A percentile compares a stretch with the other conserved stretches of the same genome.
Conservation (phyloP, 2,113 vertebrate species). For the Anguilla rostrata region DNA sequence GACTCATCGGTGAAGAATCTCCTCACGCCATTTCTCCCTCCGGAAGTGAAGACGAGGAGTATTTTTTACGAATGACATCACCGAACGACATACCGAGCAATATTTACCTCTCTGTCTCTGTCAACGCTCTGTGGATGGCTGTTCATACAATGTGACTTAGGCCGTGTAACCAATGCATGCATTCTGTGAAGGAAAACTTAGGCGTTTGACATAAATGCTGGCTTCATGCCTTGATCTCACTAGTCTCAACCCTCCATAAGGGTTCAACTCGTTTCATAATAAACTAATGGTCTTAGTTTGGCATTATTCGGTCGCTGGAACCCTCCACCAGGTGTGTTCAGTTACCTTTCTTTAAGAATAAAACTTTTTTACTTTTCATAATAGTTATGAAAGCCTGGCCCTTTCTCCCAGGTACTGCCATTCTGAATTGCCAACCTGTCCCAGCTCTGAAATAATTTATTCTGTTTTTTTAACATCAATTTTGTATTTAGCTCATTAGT, state of each 20-base stretch:
- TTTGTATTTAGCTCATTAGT: neutral
- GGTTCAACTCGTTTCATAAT: neutral
- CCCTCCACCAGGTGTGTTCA: neutral
- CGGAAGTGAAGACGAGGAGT: conserved; percentile 4
- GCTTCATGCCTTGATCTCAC: neutral
- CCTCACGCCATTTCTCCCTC: conserved; percentile 33
- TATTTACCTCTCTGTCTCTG: neutral
- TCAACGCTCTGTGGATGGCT: neutral
- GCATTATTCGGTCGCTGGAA: neutral
- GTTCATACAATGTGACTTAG: conserved; percentile 48
- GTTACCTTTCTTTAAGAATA: neutral
- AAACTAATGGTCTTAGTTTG: neutral
- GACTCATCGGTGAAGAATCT: conserved; percentile 44
- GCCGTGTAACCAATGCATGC: conserved; percentile 55
- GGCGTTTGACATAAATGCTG: neutral
- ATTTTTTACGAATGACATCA: neutral
- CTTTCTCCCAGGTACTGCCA: no score
- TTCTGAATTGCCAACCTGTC: no score
- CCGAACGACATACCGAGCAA: no score
- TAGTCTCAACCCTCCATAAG: neutral
- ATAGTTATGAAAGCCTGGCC: no score
- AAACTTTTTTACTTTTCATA: neutral
- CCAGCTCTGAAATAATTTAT: no score
- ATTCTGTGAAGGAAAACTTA: conserved; percentile 46
- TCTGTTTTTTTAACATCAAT: neutral